Evolutionary conservation across 2,888 invertebrate species (phyloP).

Genomic region (Myathropa florea): DNA sequence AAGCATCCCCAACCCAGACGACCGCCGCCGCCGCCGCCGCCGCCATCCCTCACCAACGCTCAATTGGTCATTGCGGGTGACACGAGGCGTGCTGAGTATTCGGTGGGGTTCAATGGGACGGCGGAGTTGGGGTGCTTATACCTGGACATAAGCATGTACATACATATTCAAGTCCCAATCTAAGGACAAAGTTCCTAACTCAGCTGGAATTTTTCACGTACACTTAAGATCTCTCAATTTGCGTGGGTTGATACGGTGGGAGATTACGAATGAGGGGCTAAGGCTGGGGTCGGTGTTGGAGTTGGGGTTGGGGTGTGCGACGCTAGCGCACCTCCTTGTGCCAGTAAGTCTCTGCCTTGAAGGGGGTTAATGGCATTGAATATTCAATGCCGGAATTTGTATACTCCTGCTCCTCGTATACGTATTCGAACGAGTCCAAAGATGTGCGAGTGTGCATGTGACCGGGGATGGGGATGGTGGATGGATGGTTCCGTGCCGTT

Average conservation of each 20-base stretch:
- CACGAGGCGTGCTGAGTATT: conserved; percentile 18
- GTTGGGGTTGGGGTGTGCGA: too few relatives aligned
- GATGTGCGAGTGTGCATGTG: background rate
- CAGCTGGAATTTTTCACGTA: conserved; percentile 69
- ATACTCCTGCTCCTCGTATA: background rate
- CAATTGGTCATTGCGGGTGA: conserved; percentile 68
- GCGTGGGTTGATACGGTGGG: conserved; percentile 42
- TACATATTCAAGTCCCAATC: conserved; percentile 49
- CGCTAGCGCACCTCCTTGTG: conserved; percentile 21
- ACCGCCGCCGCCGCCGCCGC: background rate
- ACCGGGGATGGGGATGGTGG: background rate
- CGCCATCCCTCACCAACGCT: conserved; percentile 27
- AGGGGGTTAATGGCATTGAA: conserved; percentile 62
- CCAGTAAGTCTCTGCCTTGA: conserved; percentile 40
- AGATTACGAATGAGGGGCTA: background rate
- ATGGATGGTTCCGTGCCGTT: conserved; percentile 24
- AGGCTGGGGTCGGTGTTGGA: background rate
- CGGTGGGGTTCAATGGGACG: background rate
- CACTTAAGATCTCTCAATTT: conserved; percentile 71
- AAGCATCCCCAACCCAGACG: background rate
- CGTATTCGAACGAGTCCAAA: background rate
- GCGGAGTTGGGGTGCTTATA: conserved; percentile 41
- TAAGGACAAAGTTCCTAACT: conserved; percentile 70
- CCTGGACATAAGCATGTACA: conserved; percentile 63
- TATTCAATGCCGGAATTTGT: conserved; percentile 53